A percentile compares a stretch with the other conserved stretches of the same genome.
phyloP scores from a whole-genome alignment of 2,113 vertebrate species.

The Nesogale talazaci region DNA sequence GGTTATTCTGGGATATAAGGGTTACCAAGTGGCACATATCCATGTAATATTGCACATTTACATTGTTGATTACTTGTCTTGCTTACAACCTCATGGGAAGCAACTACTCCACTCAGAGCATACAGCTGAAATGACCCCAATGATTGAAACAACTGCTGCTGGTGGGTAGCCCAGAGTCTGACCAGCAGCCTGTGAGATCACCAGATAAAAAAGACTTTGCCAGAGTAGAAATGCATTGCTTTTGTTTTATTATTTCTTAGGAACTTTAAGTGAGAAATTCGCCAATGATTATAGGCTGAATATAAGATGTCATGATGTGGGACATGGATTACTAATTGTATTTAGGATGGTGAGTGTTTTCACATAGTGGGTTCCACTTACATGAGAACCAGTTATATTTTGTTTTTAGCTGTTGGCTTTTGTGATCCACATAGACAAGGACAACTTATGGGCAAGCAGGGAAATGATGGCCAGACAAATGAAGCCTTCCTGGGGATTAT shows the following conservation, averaged over 20 bases:
- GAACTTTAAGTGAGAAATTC: not conserved
- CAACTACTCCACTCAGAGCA: not conserved
- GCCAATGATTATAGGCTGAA: not conserved
- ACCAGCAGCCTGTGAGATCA: not conserved
- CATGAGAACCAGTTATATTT: not conserved
- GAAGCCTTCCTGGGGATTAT: not conserved
- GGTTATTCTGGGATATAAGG: not conserved
- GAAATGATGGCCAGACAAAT: not conserved
- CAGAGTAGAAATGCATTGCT: not conserved
- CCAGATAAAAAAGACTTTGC: not conserved
- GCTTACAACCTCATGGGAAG: not conserved
- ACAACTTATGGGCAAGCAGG: not conserved
- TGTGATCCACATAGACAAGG: no score
- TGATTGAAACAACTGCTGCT: not conserved
- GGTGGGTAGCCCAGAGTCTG: not conserved
- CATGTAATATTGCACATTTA: not conserved
- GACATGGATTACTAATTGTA: not conserved
- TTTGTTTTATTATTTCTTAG: not conserved
- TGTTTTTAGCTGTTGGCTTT: not conserved
- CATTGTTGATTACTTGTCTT: not conserved
- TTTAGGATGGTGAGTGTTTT: not conserved
- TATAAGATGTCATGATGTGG: not conserved
- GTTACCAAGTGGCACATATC: not conserved
- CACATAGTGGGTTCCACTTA: not conserved
- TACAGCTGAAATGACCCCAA: no score